Evolutionary conservation across 2,113 vertebrate genomes (phyloP).

Genomic region (Heloderma charlesbogerti): DNA sequence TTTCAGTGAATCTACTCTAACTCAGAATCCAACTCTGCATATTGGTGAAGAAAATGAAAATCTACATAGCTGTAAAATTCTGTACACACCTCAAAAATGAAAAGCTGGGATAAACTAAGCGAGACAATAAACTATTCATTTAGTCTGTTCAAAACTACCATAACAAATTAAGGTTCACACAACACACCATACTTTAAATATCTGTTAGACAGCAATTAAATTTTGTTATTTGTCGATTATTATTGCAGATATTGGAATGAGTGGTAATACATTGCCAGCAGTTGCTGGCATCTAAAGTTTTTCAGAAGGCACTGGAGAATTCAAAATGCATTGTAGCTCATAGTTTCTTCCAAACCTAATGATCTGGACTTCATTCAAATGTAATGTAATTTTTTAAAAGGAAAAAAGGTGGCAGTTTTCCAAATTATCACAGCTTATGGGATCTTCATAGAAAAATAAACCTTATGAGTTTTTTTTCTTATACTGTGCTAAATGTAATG

Average conservation of each 20-base stretch:
- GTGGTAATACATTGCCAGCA: not conserved
- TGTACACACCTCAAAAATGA: not conserved
- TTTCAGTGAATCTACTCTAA: too few relatives aligned
- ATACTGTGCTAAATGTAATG: not conserved
- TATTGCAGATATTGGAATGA: constrained; percentile 6
- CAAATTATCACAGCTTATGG: not conserved
- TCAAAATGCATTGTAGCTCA: not conserved
- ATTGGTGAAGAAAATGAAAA: not conserved
- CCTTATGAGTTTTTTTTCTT: not conserved
- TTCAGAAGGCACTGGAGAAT: constrained; percentile 4
- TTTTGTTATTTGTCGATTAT: not conserved
- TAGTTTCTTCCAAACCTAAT: constrained; percentile 15
- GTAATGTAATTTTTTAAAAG: not conserved
- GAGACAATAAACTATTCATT: not conserved
- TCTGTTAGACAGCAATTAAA: constrained; percentile 8
- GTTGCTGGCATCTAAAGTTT: not conserved
- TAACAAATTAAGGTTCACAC: not conserved
- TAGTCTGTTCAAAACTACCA: not conserved
- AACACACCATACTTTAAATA: not conserved
- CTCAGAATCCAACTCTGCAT: too few relatives aligned
- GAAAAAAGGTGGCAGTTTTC: constrained; percentile 3
- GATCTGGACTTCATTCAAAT: not conserved
- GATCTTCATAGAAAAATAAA: constrained; percentile 12
- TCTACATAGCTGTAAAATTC: not conserved
- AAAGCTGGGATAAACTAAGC: not conserved